Evolutionary conservation across 2,797 vertebrate species (phyloP), one percentile per base, ranked within the genome.

Genomic region (Peromyscus attwateri): DNA sequence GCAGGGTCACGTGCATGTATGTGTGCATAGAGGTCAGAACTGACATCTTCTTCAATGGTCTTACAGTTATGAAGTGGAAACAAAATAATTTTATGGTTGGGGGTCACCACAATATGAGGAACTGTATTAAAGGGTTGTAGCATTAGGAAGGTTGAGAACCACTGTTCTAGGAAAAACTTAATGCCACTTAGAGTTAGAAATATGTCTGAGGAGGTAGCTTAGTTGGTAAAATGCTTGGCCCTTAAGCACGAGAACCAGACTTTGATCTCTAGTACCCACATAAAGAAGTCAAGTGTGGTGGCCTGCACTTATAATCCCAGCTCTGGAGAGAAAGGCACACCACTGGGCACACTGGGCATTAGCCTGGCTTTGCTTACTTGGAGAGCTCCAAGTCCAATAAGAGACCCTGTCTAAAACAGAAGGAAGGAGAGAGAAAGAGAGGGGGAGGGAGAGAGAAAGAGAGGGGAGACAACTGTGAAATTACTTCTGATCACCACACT

Each of bases 391-490:
- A 52, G n/a, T 37, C 40, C 52, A 57, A 21, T 73, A 37, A 57
- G 27, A 73, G 10, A 73, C 27, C 23, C 12, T 29, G 12, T 70
- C 23, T 87, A 29, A 88, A 87, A 13, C n/a, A 55, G 12, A 87
- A 88, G 21, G 21, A 25, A 55, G 11, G 6, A 52, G 19, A n/a
- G 3, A 37, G 4, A 14, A 14, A 27, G 43, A 7, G 25, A 43
- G 37, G 37, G 27, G 25, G n/a, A 11, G 9, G 17, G 7, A 3
- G 6, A 14, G 4, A 8, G 10, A 68, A 9, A 14, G 3, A 4
- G 9, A 21, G 29, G 2, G 6, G 9, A 40, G 5, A 25, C 23
- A 49, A 55, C 17, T 57, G 10, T 43, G 55, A 60, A 43, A 17
- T 60, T 43, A 57, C 17, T 31, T 75, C 52, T 60, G 52, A 57